Evolutionary conservation across 2,888 invertebrate species (phyloP).

Genomic region (Carterocephalus palaemon): DNA sequence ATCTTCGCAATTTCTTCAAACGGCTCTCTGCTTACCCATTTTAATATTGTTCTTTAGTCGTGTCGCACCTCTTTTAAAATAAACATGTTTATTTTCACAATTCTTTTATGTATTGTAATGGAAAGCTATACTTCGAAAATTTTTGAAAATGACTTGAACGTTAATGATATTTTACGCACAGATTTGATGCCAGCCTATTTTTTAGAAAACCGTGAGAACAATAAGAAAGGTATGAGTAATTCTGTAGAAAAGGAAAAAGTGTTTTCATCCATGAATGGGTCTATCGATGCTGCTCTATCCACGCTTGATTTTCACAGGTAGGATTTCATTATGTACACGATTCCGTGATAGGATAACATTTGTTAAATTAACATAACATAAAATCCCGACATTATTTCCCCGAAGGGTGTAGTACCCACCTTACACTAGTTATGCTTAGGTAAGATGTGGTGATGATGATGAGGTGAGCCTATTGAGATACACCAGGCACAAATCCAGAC

Average conservation of each 20-base stretch:
- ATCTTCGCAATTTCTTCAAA: conserved; percentile 33
- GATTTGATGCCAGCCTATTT: conserved; percentile 84
- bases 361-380: no score
- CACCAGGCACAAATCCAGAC: no score
- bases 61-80: conserved; percentile 16
- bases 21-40: conserved; percentile 18
- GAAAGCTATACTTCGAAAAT: conserved; percentile 35
- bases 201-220: conserved; percentile 58
- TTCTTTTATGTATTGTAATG: background rate
- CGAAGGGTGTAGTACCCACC: no score
- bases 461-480: no score
- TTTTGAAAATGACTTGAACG: conserved; percentile 66
- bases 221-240: conserved; percentile 31
- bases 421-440: no score
- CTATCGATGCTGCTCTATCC: conserved; percentile 80
- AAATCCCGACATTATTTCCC: no score
- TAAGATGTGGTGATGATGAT: no score
- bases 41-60: background rate
- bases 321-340: conserved; percentile 12
- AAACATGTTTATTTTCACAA: conserved; percentile 28
- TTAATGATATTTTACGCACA: conserved; percentile 83
- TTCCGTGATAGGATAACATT: no score
- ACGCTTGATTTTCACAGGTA: conserved; percentile 86
- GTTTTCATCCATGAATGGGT: conserved; percentile 71
- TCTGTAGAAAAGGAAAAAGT: conserved; percentile 26